A percentile compares a stretch with the other conserved stretches of the same genome.
These are phyloP conservation scores for Cottus gobio DNA, from an alignment of 2,113 vertebrate species.

Conservation along the genomic window DNA sequence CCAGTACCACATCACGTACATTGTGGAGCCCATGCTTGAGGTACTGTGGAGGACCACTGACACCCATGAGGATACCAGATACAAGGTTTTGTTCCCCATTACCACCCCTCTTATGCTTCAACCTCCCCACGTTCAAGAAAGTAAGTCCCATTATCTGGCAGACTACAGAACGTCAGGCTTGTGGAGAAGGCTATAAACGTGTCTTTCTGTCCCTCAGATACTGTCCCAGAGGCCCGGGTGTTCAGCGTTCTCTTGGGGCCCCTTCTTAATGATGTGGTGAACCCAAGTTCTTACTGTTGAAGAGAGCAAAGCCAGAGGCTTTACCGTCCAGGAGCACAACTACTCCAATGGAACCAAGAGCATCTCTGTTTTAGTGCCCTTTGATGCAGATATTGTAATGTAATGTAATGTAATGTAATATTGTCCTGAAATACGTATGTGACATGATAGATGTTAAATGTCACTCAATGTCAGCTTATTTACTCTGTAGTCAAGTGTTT, in stretches of 20 bases:
- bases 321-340: constrained; percentile 60
- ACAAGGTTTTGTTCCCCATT: constrained; percentile 81
- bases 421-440: constrained; percentile 81
- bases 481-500: neutral
- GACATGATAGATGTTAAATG: neutral
- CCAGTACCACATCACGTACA: constrained; percentile 76
- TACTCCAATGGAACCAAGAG: constrained; percentile 77
- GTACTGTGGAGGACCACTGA: constrained; percentile 71
- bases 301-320: constrained; percentile 74
- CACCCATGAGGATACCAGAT: constrained; percentile 68
- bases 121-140: constrained; percentile 38
- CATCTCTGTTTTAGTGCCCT: constrained; percentile 78
- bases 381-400: constrained; percentile 71
- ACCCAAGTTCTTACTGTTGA: constrained; percentile 66
- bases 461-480: neutral
- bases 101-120: constrained; percentile 75
- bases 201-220: constrained; percentile 58
- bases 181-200: rapidly evolving
- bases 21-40: constrained; percentile 82
- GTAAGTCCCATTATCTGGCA: constrained; percentile 50
- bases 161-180: rapidly evolving
- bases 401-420: too few species aligned
- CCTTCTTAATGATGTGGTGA: constrained; percentile 84
- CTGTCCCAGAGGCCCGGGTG: constrained; percentile 52
- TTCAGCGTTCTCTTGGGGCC: constrained; percentile 80